Evolutionary conservation across 2,888 invertebrate species (phyloP).

Genomic region (Elysia crispata): DNA sequence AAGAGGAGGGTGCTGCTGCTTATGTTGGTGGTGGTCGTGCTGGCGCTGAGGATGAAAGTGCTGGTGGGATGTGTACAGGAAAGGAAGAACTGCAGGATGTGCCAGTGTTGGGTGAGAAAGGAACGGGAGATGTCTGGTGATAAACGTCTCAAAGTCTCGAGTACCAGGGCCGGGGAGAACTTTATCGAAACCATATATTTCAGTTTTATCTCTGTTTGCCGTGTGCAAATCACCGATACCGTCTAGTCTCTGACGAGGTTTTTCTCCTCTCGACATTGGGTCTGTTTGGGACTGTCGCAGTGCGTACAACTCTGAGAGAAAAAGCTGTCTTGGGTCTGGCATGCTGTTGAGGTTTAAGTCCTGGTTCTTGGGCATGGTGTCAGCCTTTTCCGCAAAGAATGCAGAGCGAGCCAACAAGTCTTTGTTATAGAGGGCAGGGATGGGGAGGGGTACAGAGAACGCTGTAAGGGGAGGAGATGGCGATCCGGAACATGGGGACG

Average conservation of each 20-base stretch:
- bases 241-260: too few relatives aligned
- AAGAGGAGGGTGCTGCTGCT: neutral
- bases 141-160: too few relatives aligned
- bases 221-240: neutral
- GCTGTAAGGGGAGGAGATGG: slow-evolving; percentile 40
- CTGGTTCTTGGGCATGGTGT: neutral
- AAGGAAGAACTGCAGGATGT: neutral
- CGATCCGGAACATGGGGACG: neutral
- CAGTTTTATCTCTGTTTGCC: neutral
- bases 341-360: neutral
- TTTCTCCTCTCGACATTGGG: too few relatives aligned
- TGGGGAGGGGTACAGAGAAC: neutral
- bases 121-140: too few relatives aligned
- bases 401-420: neutral
- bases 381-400: neutral
- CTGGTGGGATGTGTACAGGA: neutral
- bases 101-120: too few relatives aligned
- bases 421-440: neutral
- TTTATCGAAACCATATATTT: slow-evolving; percentile 6
- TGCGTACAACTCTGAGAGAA: slow-evolving; percentile 23
- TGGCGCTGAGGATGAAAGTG: neutral
- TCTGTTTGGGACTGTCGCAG: neutral
- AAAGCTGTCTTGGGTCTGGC: slow-evolving; percentile 4
- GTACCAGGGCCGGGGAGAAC: too few relatives aligned
- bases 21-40: slow-evolving; percentile 14